phyloP scores from a whole-genome alignment of 2,113 vertebrate genomes.

The Perognathus longimembris region DNA sequence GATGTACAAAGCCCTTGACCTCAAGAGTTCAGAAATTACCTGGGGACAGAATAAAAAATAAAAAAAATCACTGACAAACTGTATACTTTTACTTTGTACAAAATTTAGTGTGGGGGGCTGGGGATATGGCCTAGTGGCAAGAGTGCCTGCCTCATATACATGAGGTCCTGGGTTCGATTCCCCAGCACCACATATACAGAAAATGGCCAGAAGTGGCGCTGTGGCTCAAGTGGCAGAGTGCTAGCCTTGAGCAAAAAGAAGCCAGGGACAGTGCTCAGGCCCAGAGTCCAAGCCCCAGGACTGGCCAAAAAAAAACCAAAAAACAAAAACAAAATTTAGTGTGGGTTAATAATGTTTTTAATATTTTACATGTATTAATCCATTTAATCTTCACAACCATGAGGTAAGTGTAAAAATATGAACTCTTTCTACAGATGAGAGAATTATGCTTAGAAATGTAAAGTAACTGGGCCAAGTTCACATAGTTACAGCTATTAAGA shows the following conservation, averaged over 20 bases:
- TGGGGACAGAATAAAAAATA: no score
- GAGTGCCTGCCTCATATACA: no score
- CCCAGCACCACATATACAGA: no score
- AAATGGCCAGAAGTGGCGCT: no score
- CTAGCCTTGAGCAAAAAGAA: no score
- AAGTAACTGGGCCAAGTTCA: not conserved
- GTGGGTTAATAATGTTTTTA: not conserved
- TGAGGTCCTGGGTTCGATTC: no score
- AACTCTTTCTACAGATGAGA: not conserved
- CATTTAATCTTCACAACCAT: not conserved
- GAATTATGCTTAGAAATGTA: not conserved
- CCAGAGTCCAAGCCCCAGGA: not conserved
- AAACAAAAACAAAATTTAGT: not conserved
- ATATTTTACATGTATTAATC: not conserved
- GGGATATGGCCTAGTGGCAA: no score
- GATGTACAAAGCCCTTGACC: not conserved
- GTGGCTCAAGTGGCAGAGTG: no score
- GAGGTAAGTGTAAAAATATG: not conserved
- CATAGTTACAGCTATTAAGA: not conserved
- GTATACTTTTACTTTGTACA: no score
- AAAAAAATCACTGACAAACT: not conserved
- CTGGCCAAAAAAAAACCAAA: not conserved
- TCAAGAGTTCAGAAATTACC: slow-evolving; percentile 26
- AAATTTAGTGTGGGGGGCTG: no score
- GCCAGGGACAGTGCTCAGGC: no score